These are phyloP conservation scores for Cichlasoma orientale DNA, from an alignment of 2,797 vertebrate species.

Conservation along the genomic window DNA sequence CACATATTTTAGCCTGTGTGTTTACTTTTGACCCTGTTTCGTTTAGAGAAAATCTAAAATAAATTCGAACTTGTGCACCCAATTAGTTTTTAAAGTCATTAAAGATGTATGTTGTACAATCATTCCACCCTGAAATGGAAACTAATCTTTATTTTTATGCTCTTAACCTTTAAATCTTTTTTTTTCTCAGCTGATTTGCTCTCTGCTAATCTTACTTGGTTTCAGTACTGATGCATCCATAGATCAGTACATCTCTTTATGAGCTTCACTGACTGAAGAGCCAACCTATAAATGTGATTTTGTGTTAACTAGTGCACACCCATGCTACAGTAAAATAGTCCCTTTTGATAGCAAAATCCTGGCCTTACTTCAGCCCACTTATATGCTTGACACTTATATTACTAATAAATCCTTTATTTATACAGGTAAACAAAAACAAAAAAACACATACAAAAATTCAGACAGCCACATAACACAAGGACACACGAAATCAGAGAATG, in stretches of 20 bases:
- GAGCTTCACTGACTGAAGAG: background rate
- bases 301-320: background rate
- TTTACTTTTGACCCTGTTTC: background rate
- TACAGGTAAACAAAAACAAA: background rate
- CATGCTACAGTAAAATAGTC: background rate
- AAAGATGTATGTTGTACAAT: background rate
- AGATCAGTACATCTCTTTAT: background rate
- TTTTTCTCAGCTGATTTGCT: background rate
- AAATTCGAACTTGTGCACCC: background rate
- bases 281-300: background rate
- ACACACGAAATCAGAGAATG: no score
- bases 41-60: background rate
- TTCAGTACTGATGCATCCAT: background rate
- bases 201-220: background rate
- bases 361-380: background rate
- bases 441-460: background rate
- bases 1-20: background rate
- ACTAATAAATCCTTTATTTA: background rate
- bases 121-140: background rate
- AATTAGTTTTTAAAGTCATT: background rate
- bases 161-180: background rate
- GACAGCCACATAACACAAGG: no score
- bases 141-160: background rate
- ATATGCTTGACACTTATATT: background rate
- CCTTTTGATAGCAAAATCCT: background rate